These are phyloP conservation scores for Acomys russatus DNA, from an alignment of 2,797 vertebrate genomes.

Conservation along the genomic window DNA sequence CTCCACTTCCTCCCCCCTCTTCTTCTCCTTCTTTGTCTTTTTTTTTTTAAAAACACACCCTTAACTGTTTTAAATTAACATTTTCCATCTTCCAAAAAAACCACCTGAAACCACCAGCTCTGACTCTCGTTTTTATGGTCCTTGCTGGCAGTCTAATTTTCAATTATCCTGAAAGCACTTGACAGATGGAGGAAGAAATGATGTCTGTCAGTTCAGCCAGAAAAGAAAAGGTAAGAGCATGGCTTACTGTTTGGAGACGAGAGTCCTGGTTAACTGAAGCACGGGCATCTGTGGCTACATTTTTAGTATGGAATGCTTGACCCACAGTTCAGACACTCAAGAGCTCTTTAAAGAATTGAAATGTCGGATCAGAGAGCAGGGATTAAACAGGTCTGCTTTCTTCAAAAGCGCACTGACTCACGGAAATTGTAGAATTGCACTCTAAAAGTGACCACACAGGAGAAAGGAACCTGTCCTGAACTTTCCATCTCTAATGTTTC, in stretches of 20 bases:
- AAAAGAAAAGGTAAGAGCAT: not conserved
- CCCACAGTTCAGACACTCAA: not conserved
- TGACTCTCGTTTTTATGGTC: not conserved
- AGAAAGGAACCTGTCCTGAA: not conserved
- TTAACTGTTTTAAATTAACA: constrained; percentile 58
- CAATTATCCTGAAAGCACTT: constrained; percentile 51
- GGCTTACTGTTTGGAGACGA: not conserved
- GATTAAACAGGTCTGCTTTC: not conserved
- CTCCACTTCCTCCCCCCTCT: not conserved
- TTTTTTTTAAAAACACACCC: not conserved
- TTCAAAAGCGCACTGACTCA: not conserved
- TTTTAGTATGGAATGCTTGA: constrained; percentile 1
- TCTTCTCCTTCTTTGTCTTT: not conserved
- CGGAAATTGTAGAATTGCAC: not conserved
- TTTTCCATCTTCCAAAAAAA: constrained; percentile 64
- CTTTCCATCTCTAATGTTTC: constrained; percentile 6
- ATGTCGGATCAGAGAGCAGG: constrained; percentile 4
- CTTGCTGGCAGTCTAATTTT: not conserved
- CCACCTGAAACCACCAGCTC: constrained; percentile 9
- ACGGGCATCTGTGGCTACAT: not conserved
- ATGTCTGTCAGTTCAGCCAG: constrained; percentile 27
- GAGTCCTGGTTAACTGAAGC: not conserved
- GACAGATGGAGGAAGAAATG: not conserved
- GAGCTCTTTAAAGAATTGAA: constrained; percentile 25
- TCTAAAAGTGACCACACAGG: not conserved